Percentiles rank a stretch among this genome's conserved stretches.
phyloP scores from a whole-genome alignment of 1,140 invertebrate species.

The Drosophila albomicans region DNA sequence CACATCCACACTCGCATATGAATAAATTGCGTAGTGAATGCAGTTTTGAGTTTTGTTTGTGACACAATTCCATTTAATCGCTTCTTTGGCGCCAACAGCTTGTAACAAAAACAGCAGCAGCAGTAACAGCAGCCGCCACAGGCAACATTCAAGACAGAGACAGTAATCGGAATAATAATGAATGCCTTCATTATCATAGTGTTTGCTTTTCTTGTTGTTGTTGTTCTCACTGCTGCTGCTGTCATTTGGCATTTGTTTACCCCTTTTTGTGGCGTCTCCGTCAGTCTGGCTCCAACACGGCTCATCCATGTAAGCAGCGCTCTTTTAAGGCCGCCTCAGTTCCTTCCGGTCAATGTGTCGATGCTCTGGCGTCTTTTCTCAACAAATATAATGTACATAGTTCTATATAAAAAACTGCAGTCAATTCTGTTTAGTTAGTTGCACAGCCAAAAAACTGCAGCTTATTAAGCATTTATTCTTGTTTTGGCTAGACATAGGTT shows the following conservation, averaged over 20 bases:
- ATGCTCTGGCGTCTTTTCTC: slow-evolving; percentile 50
- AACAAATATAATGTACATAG: neutral
- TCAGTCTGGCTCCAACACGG: slow-evolving; percentile 15
- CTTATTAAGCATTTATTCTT: neutral
- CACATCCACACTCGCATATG: slow-evolving; percentile 35
- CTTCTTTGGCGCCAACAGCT: slow-evolving; percentile 72
- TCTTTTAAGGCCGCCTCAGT: slow-evolving; percentile 36
- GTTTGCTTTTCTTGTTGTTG: slow-evolving; percentile 32
- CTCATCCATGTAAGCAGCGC: neutral
- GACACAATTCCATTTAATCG: slow-evolving; percentile 81
- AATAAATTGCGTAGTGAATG: slow-evolving; percentile 55
- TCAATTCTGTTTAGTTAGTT: neutral
- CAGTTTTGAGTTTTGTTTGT: slow-evolving; percentile 69
- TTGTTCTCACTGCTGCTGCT: slow-evolving; percentile 47
- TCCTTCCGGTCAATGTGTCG: slow-evolving; percentile 64
- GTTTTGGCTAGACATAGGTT: too few relatives aligned
- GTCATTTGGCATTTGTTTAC: slow-evolving; percentile 62
- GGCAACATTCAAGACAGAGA: slow-evolving; percentile 39
- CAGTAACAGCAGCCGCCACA: slow-evolving; percentile 17
- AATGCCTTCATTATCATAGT: slow-evolving; percentile 81
- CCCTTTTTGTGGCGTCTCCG: slow-evolving; percentile 61
- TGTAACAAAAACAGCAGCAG: slow-evolving; percentile 50
- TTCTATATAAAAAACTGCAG: neutral
- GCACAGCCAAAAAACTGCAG: neutral
- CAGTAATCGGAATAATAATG: slow-evolving; percentile 80